phyloP scores from a whole-genome alignment of 2,888 invertebrate genomes.

The Pristionchus fissidentatus region DNA sequence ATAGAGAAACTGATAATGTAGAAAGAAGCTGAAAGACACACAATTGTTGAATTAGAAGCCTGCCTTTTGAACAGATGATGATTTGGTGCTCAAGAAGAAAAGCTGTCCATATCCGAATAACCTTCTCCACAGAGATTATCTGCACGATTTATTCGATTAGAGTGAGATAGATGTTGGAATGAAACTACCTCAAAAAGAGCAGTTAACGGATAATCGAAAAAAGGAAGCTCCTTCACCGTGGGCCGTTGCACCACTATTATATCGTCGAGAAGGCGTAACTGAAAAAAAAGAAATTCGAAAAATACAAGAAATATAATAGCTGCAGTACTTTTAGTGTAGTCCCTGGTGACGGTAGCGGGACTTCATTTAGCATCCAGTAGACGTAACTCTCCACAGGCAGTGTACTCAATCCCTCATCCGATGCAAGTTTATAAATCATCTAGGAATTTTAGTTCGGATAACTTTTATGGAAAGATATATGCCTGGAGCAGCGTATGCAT shows the following conservation, averaged over 20 bases:
- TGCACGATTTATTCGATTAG: conserved; percentile 74
- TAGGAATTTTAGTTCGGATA: conserved; percentile 2
- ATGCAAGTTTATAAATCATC: conserved; percentile 83
- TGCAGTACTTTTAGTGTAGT: conserved; percentile 84
- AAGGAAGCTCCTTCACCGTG: conserved; percentile 86
- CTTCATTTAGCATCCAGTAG: conserved; percentile 92
- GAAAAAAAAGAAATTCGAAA: conserved; percentile 56
- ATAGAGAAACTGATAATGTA: too few species aligned
- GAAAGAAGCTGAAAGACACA: too few species aligned
- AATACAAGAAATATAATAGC: neutral
- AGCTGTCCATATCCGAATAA: conserved; percentile 93
- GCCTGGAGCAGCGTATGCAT: conserved; percentile 85
- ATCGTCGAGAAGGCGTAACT: conserved; percentile 59
- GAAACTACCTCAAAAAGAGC: conserved; percentile 82
- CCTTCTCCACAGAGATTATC: conserved; percentile 90
- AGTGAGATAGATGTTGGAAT: neutral
- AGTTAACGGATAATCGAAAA: conserved; percentile 92
- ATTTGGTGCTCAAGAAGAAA: conserved; percentile 96
- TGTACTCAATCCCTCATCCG: conserved; percentile 66
- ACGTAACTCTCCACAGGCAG: conserved; percentile 90
- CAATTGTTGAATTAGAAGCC: neutral
- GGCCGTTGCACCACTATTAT: conserved; percentile 72
- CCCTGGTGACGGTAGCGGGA: conserved; percentile 90
- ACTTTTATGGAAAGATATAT: neutral
- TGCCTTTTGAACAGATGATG: conserved; percentile 90